phyloP scores from a whole-genome alignment of 1,140 invertebrate species.

The Meloidogyne floridensis region DNA sequence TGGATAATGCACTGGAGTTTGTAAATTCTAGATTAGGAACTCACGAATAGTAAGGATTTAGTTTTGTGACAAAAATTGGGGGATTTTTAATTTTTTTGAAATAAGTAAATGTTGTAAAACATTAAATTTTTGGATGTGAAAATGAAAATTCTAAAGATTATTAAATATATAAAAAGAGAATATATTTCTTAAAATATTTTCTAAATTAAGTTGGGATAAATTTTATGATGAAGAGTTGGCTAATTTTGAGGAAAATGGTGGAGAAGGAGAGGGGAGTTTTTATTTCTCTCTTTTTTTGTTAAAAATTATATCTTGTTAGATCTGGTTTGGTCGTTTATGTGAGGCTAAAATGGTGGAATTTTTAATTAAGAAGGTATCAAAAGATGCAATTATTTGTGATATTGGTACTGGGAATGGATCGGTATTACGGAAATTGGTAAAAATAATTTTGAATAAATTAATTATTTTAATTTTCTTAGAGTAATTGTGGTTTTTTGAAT shows the following conservation, averaged over 20 bases:
- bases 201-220: conserved; percentile 81
- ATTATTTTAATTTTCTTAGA: conserved; percentile 61
- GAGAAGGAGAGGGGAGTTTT: conserved; percentile 78
- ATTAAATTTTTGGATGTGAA: no score
- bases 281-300: not conserved
- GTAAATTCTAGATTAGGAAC: conserved; percentile 77
- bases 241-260: conserved; percentile 81
- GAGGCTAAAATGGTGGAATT: conserved; percentile 75
- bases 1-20: conserved; percentile 28
- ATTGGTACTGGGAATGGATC: conserved; percentile 89
- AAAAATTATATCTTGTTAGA: not conserved
- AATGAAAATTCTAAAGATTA: no score
- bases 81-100: no score
- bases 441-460: conserved; percentile 25
- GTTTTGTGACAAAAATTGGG: not conserved
- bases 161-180: no score
- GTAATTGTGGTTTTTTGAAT: conserved; percentile 75
- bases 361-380: conserved; percentile 49
- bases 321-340: conserved; percentile 80
- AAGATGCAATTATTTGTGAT: conserved; percentile 68
- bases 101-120: no score
- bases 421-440: conserved; percentile 76
- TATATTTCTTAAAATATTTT: not conserved
- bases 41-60: conserved; percentile 74
- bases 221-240: conserved; percentile 79